Base-by-base conservation (phyloP, 37 sponge, comb jelly and placozoan species). In the Ianthella basta region DNA sequence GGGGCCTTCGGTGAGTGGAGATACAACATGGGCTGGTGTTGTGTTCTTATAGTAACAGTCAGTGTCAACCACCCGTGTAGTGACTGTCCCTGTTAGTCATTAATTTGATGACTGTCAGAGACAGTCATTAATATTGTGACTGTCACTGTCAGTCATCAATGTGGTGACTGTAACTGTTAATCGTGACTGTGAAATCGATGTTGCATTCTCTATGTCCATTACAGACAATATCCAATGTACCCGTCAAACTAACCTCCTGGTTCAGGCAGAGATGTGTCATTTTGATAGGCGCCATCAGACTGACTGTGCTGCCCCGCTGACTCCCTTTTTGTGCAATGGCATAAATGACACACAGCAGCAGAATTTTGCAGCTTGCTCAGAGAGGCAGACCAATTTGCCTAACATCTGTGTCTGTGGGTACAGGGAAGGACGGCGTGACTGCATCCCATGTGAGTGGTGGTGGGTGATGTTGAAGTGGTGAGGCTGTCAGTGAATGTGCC, bases 1-100 rank as follows among this genome's bases (percentile, higher is more conserved):
- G 94, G 92, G 59, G 94, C 94, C n/a, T 82, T 95, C 32, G 61
- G 96, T 95, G 38, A 86, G 92, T 79, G 59, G 15, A 32, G 8
- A 0, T 24, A 1, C 35, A 1, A 41, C 41, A 25, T 77, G 38
- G 25, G 6, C 36, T 63, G 65, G 27, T 29, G 5, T 14, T 4
- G 13, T 63, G 13, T 13, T 24, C 27, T 15, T 15, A 5, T 44
- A 10, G 50, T 44, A 44, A 44, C 50, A 44, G 50, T 44, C 50
- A 44, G 6, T 44, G 50, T 44, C 50, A 44, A 10, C 8, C 50
- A 3, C 8, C 50, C 50, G 8, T 44, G 50, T 44, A 10, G 50
- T 44, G 8, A 44, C 50, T 10, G 50, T 44, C 50, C 3, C 50
- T 44, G 50, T 44, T 8, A 44, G 3, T 44, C 50, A n/a, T n/a